Evolutionary conservation across 2,113 vertebrate species (phyloP).

Genomic region (Cygnus buccinator): DNA sequence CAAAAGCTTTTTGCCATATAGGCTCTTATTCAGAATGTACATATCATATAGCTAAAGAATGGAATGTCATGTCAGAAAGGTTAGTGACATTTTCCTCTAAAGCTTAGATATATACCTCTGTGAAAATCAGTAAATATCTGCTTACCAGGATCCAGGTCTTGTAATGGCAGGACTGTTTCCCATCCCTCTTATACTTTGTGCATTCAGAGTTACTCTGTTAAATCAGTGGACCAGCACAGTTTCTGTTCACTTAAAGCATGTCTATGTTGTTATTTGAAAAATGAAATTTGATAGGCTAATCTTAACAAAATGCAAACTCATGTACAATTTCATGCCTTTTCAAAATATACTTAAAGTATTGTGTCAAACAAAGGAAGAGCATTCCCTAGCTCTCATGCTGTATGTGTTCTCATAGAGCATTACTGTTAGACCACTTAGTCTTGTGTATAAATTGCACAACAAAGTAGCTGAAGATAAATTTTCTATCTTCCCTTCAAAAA

Average conservation of each 20-base stretch:
- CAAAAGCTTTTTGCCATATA: fast-evolving
- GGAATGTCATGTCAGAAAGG: neutral
- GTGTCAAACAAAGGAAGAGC: neutral
- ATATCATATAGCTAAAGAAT: neutral
- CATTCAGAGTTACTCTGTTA: neutral
- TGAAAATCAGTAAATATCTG: neutral
- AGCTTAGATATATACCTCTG: neutral
- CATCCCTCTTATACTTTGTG: neutral
- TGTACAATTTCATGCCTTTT: neutral
- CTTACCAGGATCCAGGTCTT: neutral
- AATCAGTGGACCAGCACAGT: neutral
- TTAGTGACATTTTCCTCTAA: neutral
- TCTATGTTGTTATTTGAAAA: neutral
- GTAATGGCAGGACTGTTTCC: neutral
- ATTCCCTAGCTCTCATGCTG: neutral
- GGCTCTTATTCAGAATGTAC: neutral
- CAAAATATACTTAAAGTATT: neutral
- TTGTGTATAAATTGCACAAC: neutral
- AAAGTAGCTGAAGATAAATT: neutral
- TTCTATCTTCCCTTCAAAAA: neutral
- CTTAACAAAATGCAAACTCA: neutral
- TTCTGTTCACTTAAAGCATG: fast-evolving
- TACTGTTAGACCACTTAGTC: neutral
- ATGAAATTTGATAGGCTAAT: neutral
- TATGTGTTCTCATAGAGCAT: neutral